Conservation (phyloP, 2,113 vertebrate genomes). For the Coptodon bakossiorum region DNA sequence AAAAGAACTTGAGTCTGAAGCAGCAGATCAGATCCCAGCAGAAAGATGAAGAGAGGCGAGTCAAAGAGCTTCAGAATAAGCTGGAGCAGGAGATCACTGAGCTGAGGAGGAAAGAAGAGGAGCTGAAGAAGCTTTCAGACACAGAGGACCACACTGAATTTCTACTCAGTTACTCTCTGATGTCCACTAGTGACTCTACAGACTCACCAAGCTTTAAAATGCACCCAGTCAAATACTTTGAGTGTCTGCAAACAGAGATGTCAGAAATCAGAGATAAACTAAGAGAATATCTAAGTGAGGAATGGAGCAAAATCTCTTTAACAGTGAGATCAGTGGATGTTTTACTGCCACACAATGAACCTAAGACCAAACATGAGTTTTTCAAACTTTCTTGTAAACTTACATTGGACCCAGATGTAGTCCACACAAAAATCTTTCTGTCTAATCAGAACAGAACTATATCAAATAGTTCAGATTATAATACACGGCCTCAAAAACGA, state of each 20-base stretch:
- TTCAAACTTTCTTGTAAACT: background rate
- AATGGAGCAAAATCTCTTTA: background rate
- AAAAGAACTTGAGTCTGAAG: background rate
- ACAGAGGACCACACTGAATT: fast-evolving
- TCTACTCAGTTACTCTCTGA: fast-evolving
- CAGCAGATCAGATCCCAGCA: fast-evolving
- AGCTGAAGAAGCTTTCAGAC: fast-evolving
- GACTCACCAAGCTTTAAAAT: background rate
- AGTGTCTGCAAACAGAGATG: background rate
- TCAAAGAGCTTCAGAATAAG: background rate
- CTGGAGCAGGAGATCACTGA: background rate
- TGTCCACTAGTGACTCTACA: too few species aligned
- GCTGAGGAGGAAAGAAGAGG: background rate
- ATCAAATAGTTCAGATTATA: background rate
- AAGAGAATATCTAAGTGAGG: background rate
- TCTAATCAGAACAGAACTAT: background rate
- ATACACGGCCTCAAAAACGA: background rate
- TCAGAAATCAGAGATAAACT: background rate
- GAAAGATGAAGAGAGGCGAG: fast-evolving
- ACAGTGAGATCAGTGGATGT: background rate
- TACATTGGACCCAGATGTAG: background rate
- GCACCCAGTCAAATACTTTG: background rate
- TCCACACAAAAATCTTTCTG: background rate
- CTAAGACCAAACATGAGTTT: background rate
- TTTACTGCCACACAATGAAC: background rate